A percentile compares a stretch with the other conserved stretches of the same genome.
These are phyloP conservation scores for Drosophila bocqueti DNA, from an alignment of 1,140 invertebrate genomes.

Conservation along the genomic window DNA sequence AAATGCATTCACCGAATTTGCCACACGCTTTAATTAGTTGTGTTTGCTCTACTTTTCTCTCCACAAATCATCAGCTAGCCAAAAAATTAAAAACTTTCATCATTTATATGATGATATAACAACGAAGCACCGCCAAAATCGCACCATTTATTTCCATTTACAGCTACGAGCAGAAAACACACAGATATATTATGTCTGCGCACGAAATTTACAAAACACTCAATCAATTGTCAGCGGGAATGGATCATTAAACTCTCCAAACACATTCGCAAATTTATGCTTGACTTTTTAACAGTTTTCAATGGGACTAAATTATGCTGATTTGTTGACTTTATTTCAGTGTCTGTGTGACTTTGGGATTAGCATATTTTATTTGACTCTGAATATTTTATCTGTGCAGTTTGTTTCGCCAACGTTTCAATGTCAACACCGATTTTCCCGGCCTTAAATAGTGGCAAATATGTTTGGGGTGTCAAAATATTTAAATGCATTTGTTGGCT, in stretches of 20 bases:
- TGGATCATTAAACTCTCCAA: constrained; percentile 55
- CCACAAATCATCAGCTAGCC: constrained; percentile 33
- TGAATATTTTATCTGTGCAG: constrained; percentile 5
- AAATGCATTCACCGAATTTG: constrained; percentile 14
- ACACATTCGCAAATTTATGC: constrained; percentile 11
- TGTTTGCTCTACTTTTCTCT: constrained; percentile 44
- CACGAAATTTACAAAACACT: constrained; percentile 54
- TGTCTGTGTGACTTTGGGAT: constrained; percentile 25
- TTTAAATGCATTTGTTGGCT: constrained; percentile 44
- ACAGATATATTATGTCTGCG: constrained; percentile 43
- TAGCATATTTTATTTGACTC: constrained; percentile 26
- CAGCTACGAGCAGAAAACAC: constrained; percentile 32
- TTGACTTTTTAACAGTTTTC: constrained; percentile 53
- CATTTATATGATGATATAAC: constrained; percentile 33
- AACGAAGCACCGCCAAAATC: constrained; percentile 26
- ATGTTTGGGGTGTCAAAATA: constrained; percentile 33
- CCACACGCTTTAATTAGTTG: constrained; percentile 23
- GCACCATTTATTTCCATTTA: constrained; percentile 30
- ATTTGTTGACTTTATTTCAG: constrained; percentile 31
- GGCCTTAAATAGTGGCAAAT: constrained; percentile 1
- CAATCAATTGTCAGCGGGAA: constrained; percentile 48
- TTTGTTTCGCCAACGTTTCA: constrained; percentile 29
- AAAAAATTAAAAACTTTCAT: constrained; percentile 44
- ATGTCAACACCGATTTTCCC: constrained; percentile 21
- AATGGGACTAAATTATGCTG: constrained; percentile 56